Evolutionary conservation across 1,140 invertebrate species (phyloP).

Genomic region (Neodiprion pinetum): DNA sequence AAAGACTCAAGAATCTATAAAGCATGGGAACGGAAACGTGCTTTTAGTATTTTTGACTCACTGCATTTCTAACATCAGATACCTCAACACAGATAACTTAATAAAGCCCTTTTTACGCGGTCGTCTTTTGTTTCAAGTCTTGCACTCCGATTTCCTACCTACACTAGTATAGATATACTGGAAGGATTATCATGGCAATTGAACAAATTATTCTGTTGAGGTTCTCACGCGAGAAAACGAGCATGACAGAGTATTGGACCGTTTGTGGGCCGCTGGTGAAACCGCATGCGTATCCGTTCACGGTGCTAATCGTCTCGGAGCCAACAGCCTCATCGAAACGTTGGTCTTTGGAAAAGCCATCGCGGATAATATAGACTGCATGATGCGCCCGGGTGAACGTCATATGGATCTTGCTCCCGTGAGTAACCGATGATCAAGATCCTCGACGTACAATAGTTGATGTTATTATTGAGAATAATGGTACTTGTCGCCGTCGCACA

Average conservation of each 20-base stretch:
- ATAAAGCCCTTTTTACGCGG: background rate
- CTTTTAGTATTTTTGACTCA: background rate
- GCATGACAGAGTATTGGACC: constrained; percentile 65
- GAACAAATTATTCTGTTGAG: constrained; percentile 36
- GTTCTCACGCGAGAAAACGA: constrained; percentile 63
- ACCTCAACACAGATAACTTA: background rate
- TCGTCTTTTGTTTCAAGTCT: background rate
- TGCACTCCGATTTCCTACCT: background rate
- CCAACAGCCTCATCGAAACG: constrained; percentile 85
- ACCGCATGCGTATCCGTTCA: constrained; percentile 74
- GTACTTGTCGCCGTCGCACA: too few species aligned
- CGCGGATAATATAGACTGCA: constrained; percentile 74
- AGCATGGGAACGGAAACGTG: too few species aligned
- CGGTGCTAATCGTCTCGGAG: constrained; percentile 85
- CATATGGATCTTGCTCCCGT: constrained; percentile 66
- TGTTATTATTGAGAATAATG: too few species aligned
- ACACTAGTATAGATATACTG: background rate
- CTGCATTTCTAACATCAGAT: background rate
- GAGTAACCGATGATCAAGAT: constrained; percentile 33
- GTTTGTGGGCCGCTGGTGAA: constrained; percentile 64
- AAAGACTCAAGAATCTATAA: too few species aligned
- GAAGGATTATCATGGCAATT: background rate
- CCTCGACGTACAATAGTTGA: background rate
- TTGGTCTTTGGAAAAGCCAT: constrained; percentile 85
- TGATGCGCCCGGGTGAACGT: constrained; percentile 71